Percentiles rank a stretch among this genome's conserved stretches.
These are phyloP conservation scores for Stigmatopora argus DNA, from an alignment of 2,113 vertebrate species.

Conservation along the genomic window DNA sequence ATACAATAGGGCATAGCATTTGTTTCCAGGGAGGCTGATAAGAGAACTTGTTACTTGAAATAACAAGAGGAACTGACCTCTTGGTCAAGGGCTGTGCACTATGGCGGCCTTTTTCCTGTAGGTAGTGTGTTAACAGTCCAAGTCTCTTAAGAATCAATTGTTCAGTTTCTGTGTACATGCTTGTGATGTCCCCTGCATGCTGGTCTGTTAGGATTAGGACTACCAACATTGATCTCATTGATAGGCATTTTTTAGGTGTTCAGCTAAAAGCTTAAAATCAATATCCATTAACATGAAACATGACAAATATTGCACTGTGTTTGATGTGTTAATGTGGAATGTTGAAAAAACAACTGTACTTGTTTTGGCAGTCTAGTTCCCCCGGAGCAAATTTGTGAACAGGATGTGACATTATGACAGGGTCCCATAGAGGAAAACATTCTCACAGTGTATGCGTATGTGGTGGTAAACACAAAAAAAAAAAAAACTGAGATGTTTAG, in stretches of 20 bases:
- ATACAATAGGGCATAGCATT: neutral
- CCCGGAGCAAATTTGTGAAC: slow-evolving; percentile 39
- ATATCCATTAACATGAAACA: neutral
- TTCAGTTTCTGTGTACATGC: slow-evolving; percentile 1
- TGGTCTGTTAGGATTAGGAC: neutral
- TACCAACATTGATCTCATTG: neutral
- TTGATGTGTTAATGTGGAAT: neutral
- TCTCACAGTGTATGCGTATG: slow-evolving; percentile 43
- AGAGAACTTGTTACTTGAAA: slow-evolving; percentile 4
- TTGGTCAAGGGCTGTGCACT: neutral
- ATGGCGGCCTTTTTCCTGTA: slow-evolving; percentile 37
- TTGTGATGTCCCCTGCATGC: neutral
- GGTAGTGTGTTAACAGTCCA: neutral
- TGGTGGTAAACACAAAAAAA: neutral
- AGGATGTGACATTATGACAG: slow-evolving; percentile 56
- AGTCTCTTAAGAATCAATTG: neutral
- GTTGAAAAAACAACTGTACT: neutral
- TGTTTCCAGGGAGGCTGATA: neutral
- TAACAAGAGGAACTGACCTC: slow-evolving; percentile 36
- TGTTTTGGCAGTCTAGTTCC: slow-evolving; percentile 17
- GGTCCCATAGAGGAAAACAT: slow-evolving; percentile 46
- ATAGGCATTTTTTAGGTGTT: neutral
- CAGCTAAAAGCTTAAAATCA: neutral
- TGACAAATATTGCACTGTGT: neutral
- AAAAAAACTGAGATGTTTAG: neutral